Evolutionary conservation across 2,113 vertebrate species (phyloP).

Genomic region (Pelodiscus sinensis): DNA sequence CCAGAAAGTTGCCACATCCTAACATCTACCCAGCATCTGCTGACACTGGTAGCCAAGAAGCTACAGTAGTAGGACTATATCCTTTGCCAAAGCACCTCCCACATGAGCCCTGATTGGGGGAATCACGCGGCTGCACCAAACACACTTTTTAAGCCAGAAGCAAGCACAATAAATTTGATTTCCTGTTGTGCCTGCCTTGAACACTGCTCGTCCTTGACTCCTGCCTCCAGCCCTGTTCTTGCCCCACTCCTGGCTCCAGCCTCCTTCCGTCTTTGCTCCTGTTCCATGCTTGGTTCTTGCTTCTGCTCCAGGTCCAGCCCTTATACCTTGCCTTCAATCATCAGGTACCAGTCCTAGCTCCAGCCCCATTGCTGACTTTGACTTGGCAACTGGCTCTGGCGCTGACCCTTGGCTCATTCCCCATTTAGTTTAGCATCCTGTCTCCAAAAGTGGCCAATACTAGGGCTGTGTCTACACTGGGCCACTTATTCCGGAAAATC

Average conservation of each 20-base stretch:
- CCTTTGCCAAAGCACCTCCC: background rate
- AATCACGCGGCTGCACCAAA: background rate
- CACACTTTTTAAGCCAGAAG: background rate
- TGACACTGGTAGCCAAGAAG: background rate
- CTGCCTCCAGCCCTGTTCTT: background rate
- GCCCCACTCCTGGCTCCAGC: background rate
- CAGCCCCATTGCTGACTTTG: too few relatives aligned
- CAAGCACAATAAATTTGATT: background rate
- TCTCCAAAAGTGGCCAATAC: too few relatives aligned
- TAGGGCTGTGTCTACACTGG: too few relatives aligned
- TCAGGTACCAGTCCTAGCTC: too few relatives aligned
- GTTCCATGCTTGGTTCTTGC: too few relatives aligned
- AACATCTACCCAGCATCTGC: background rate
- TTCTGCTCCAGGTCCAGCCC: too few relatives aligned
- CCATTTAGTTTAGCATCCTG: too few relatives aligned
- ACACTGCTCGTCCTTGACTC: background rate
- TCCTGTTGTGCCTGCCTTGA: background rate
- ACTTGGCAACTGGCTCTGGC: too few relatives aligned
- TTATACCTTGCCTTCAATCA: too few relatives aligned
- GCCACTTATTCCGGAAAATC: too few relatives aligned
- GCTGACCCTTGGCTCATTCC: too few relatives aligned
- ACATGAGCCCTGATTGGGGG: background rate
- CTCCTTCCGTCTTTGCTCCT: background rate
- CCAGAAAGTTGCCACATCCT: background rate
- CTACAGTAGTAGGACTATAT: background rate